Evolutionary conservation across 2,113 vertebrate species (phyloP), one percentile per base, ranked within the genome.

Genomic region (Stigmatopora argus): DNA sequence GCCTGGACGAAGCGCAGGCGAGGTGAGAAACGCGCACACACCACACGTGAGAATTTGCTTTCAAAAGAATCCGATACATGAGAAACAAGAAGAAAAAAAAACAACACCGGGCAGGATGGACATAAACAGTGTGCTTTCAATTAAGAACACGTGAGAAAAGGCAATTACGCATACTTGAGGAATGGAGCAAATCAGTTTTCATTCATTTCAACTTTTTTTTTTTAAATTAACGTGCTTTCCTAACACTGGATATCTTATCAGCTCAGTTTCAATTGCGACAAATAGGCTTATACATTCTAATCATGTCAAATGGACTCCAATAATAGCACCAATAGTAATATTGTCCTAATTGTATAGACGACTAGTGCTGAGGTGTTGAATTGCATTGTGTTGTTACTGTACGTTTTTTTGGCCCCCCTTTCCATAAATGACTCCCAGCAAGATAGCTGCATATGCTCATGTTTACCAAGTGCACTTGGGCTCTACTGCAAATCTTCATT

Each of bases 1-100:
- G 96, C 92, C 90, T 98, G 89, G 96, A 98, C 81, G 96, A 98
- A 82, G 96, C 96, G 69, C 96, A 98, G 91, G 96, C 96, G 90
- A 97, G 96, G 96, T 98, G 92, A 93, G 84, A 52, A 66, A 31
- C 2, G 26, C 51, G 7, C 56, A 49, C 18, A 12, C 38, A 31
- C 21, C 55, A 57, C 64, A 66, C 64, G 44, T 47, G 53, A 62
- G n/a, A 34, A 4, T 58, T 12, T 18, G 15, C 21, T 35, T 19
- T 19, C 15, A 23, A 11, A 12, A 14, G n/a, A 41, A 26, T 48
- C 3, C 5, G 2, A 23, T 31, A 56, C 53, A 17, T 12, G 1
- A 41, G 41, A 18, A 38, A 18, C 34, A 45, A 45, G 21, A 23
- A 61, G 21, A 31, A 31, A 31, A 31, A 31, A 31, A 31, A 31